A percentile compares a stretch with the other conserved stretches of the same genome.
phyloP scores from a whole-genome alignment of 1,140 invertebrate species.

The Agrypnia vestita region DNA sequence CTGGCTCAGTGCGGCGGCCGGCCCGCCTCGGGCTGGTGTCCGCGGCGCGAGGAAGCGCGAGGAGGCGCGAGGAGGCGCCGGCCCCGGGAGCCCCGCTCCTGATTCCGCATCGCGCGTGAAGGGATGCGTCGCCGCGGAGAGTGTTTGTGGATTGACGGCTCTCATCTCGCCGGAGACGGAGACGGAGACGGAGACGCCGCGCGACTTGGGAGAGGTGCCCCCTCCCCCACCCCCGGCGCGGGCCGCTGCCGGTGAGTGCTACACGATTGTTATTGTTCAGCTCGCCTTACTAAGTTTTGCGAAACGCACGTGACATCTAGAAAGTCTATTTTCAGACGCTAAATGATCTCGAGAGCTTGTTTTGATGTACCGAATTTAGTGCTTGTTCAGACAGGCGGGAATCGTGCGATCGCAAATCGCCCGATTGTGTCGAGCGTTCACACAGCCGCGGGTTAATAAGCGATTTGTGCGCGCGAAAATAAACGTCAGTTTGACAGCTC shows the following conservation, averaged over 20 bases:
- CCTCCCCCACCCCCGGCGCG: not conserved
- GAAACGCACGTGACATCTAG: not conserved
- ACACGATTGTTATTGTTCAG: not conserved
- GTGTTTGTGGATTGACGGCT: conserved; percentile 3
- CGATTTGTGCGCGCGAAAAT: no score
- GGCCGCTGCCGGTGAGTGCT: conserved; percentile 1
- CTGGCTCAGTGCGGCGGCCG: conserved; percentile 56
- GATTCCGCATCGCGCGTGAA: not conserved
- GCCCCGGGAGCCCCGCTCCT: not conserved
- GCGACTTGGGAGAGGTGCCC: not conserved
- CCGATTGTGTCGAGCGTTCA: no score
- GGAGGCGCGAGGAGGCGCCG: not conserved
- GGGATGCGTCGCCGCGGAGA: not conserved
- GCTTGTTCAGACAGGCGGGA: no score
- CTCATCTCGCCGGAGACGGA: not conserved
- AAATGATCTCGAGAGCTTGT: no score
- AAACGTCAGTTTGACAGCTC: no score
- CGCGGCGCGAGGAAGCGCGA: conserved; percentile 16
- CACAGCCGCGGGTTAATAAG: no score
- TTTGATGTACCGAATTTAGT: no score
- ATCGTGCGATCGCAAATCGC: no score
- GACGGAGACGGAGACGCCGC: not conserved
- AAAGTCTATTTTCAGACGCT: not conserved
- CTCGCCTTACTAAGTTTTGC: conserved; percentile 14
- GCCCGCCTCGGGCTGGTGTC: conserved; percentile 47